Evolutionary conservation across 2,888 invertebrate species (phyloP), one percentile per base, ranked within the genome.

Genomic region (Podabrus alpinus): DNA sequence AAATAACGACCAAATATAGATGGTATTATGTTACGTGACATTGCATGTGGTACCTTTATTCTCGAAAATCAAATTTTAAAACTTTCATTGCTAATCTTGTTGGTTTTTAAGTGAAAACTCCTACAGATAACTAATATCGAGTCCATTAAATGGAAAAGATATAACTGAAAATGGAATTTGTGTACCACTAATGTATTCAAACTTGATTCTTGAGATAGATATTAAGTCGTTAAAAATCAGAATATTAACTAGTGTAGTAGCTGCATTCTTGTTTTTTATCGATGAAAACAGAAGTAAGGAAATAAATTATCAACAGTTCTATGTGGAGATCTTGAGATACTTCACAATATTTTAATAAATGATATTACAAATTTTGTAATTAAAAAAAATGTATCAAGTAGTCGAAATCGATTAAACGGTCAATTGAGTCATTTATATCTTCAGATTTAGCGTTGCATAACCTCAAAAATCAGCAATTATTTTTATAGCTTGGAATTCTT

Each of bases 141-240:
- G n/a, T 25, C 29, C 62, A 70, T 70, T 62, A 70, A 70, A 64
- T 25, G n/a, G 69, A 71, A 59, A 59, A 66, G 66, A 66, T 71
- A 66, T 59, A 71, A 71, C 71, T 66, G 71, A 66, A 71, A 66
- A 71, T 59, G 66, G 71, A 71, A 66, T 66, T 66, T 66, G 59
- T 66, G 21, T 66, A 59, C 66, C 21, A 16, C 59, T 71, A 71
- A 71, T 71, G 71, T 71, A 66, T 66, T 71, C 71, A 71, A 71
- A 71, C 66, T 21, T 66, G 66, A 66, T 66, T 71, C 66, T 66
- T 13, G 59, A 71, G 71, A 66, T 66, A 71, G 71, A 71, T 66
- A 71, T 59, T 66, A 71, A 71, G 66, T 66, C 21, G 71, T 71
- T 66, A 71, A 60, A 59, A 71, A 71, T 71, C 66, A 64, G 71